Base-by-base conservation (phyloP, 2,113 vertebrate species). In the Ranitomeya imitator region DNA sequence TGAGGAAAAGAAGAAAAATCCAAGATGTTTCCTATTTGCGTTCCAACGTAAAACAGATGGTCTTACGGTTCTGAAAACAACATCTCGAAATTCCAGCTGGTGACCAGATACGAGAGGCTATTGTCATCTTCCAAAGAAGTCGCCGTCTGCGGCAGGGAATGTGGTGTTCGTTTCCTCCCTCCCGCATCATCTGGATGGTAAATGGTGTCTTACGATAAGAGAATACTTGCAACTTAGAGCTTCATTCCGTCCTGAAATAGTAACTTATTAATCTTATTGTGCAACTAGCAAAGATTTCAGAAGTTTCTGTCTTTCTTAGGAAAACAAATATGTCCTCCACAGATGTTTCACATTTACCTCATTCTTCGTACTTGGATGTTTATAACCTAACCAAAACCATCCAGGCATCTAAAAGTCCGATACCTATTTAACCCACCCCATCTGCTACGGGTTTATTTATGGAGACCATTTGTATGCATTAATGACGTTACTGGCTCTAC, bases 81-180 rank as follows among this genome's bases (percentile, higher is more conserved):
- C 0, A 0, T 26, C 79, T 86, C 92, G 84, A 86, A 65, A 9
- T 83, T 90, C 90, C 92, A 93, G 93, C 92, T 91, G 91, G 83
- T 91, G 91, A 86, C 88, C 91, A 91, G 90, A 92, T 90, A 88
- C 89, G 86, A 92, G 90, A 89, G 89, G 85, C 86, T 87, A 78
- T 63, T 91, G 90, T 90, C 91, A 87, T 92, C 91, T 87, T 87
- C 89, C 89, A 86, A 89, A 92, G 91, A 89, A 89, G 91, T 90
- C 55, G 37, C 90, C 90, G 90, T 51, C n/a, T 87, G 90, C 90
- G 88, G 88, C 85, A 57, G 89, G 92, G 90, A 92, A 93, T 26
- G 10, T 88, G 90, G 85, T 83, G 90, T 91, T 91, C 90, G 92
- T 93, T 93, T 92, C 91, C 91, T 92, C 15, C 91, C 90, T 45